Evolutionary conservation across 2,888 invertebrate genomes (phyloP), one percentile per base, ranked within the genome.

Genomic region (Acanthacorydalis orientalis): DNA sequence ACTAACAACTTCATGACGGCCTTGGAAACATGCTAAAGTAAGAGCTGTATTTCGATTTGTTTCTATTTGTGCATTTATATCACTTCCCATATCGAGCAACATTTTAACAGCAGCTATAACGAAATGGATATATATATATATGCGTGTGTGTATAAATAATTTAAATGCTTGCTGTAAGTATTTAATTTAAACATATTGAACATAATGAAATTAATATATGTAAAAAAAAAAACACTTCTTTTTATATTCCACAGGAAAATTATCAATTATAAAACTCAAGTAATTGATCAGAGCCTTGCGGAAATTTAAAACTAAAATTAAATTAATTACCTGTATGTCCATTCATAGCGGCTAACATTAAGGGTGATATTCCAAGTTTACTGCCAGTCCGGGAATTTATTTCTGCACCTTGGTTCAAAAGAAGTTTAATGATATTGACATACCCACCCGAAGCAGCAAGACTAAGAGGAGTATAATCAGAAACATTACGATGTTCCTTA

Each of bases 261-360:
- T 23, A 23, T 23, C 23, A 23, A 23, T 23, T 23, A 23, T 23
- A 23, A 23, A 23, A 23, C 23, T 23, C 2, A 23, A 23, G 23
- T 23, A 23, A 23, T 23, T 23, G 23, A 23, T 23, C 6, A 23
- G 23, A 23, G 23, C 23, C 23, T 23, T 23, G 23, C 23, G 23
- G 23, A 23, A 23, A 23, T 23, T 23, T 23, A 6, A 23, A 44
- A 32, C 16, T 41, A 48, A 43, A 44, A 32, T 31, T 41, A 48
- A 43, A 39, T 31, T 37, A 47, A 54, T 54, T 56, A 69, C 68
- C 67, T 44, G 85, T 83, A 62, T 92, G 91, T 0, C 97, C 97
- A 72, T 98, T 98, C 97, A 98, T 98, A 23, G 97, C 93, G 14
- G 97, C 96, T 60, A 98, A 68, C 98, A 98, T 99, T 47, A 99